phyloP scores from a whole-genome alignment of 2,113 vertebrate species.

The Sorex araneus region DNA sequence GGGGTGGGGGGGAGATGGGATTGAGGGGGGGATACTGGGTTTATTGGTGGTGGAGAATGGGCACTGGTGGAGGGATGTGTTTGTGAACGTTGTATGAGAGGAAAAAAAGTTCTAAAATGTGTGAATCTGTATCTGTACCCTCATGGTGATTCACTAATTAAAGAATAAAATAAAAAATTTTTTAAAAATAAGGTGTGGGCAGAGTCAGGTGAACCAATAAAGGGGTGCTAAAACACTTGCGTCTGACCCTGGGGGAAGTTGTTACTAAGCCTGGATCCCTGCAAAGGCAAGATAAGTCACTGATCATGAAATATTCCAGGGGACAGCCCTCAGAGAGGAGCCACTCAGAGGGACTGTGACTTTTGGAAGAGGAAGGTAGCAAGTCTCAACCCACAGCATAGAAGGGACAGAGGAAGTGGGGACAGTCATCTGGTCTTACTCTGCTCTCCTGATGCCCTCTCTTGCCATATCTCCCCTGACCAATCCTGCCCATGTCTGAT shows the following conservation, averaged over 20 bases:
- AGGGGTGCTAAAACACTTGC: not conserved
- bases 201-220: not conserved
- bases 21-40: too few species aligned
- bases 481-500: not conserved
- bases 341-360: too few species aligned
- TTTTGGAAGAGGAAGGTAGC: not conserved
- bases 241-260: not conserved
- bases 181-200: not conserved
- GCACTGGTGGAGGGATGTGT: too few species aligned
- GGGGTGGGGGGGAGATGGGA: too few species aligned
- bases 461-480: not conserved
- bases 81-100: too few species aligned
- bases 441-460: not conserved
- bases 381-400: not conserved
- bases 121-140: too few species aligned
- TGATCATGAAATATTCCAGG: not conserved
- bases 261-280: too few species aligned
- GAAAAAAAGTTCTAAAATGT: too few species aligned
- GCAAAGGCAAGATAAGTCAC: not conserved
- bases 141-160: too few species aligned
- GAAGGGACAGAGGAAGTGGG: not conserved
- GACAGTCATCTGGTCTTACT: fast-evolving
- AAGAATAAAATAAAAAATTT: too few species aligned
- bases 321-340: not conserved
- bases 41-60: too few species aligned